Percentiles rank a stretch among this genome's conserved stretches.
Conservation (phyloP, 2,888 invertebrate genomes). For the Metacarcinus magister region DNA sequence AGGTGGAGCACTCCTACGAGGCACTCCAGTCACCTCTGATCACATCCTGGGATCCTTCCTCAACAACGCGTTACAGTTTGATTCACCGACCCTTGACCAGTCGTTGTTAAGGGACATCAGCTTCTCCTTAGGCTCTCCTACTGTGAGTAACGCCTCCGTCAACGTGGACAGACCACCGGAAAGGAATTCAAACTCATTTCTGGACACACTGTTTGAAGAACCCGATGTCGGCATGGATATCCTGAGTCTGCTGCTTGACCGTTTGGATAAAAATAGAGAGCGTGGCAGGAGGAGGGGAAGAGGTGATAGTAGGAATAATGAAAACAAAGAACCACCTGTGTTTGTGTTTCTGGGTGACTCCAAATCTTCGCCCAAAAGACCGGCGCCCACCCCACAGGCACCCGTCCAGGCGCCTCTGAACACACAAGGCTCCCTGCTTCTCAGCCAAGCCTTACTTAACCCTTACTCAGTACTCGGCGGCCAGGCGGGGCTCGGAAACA, state of each 20-base stretch:
- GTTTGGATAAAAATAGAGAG: neutral
- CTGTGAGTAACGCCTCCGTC: neutral
- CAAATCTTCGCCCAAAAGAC: neutral
- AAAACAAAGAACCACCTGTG: neutral
- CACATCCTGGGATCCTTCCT: neutral
- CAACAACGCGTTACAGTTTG: neutral
- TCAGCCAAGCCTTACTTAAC: neutral
- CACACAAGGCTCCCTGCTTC: neutral
- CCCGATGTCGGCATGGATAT: neutral
- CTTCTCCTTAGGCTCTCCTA: neutral
- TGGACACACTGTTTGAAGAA: neutral
- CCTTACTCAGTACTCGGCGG: neutral
- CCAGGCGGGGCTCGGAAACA: neutral
- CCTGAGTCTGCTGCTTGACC: neutral
- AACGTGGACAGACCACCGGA: neutral
- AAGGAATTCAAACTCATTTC: neutral
- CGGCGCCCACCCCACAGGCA: neutral
- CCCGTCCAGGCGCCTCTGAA: neutral
- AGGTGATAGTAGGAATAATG: neutral
- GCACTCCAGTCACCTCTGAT: neutral
- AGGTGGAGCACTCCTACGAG: neutral
- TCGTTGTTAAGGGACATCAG: conserved; percentile 8
- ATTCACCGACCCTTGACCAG: neutral
- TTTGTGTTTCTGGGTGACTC: neutral
- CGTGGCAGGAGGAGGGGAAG: neutral